These are phyloP conservation scores for Pogona vitticeps DNA, from an alignment of 2,113 vertebrate species.

Conservation along the genomic window DNA sequence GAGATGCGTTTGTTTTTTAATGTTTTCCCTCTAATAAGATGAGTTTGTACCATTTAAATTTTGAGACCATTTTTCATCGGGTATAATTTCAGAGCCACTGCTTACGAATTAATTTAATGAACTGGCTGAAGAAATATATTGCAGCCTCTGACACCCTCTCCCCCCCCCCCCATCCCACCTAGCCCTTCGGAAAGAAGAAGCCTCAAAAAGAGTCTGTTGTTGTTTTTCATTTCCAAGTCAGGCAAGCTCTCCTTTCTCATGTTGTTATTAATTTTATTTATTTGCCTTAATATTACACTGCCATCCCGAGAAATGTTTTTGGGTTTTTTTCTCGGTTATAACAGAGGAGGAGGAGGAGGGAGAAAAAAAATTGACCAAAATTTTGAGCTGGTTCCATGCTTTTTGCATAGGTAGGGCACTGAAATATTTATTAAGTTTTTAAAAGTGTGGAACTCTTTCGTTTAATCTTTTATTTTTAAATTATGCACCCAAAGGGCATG, in stretches of 20 bases:
- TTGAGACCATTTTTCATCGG: conserved; percentile 98
- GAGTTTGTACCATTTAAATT: conserved; percentile 99
- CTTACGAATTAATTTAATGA: conserved; percentile 99
- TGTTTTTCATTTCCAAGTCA: conserved; percentile 66
- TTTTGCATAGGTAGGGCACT: conserved; percentile 57
- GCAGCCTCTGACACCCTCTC: conserved; percentile 94
- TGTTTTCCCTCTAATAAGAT: conserved; percentile 99
- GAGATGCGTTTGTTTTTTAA: conserved; percentile 98
- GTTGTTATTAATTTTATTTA: conserved; percentile 68
- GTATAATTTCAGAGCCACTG: conserved; percentile 96
- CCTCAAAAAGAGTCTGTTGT: conserved; percentile 58
- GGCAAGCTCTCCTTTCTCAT: conserved; percentile 80
- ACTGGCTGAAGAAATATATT: conserved; percentile 95
- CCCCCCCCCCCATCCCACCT: conserved; percentile 81
- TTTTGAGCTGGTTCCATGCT: conserved; percentile 66
- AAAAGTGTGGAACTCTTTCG: not conserved
- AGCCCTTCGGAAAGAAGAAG: conserved; percentile 78
- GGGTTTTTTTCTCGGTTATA: conserved; percentile 13
- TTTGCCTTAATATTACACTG: conserved; percentile 60
- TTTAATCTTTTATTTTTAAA: conserved; percentile 56
- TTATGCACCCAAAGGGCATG: conserved; percentile 74
- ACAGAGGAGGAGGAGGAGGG: not conserved
- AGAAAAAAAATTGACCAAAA: conserved; percentile 30
- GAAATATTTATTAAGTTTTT: conserved; percentile 60
- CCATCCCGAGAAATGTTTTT: conserved; percentile 30